Evolutionary conservation across 2,113 vertebrate species (phyloP).

Genomic region (Sturnira hondurensis): DNA sequence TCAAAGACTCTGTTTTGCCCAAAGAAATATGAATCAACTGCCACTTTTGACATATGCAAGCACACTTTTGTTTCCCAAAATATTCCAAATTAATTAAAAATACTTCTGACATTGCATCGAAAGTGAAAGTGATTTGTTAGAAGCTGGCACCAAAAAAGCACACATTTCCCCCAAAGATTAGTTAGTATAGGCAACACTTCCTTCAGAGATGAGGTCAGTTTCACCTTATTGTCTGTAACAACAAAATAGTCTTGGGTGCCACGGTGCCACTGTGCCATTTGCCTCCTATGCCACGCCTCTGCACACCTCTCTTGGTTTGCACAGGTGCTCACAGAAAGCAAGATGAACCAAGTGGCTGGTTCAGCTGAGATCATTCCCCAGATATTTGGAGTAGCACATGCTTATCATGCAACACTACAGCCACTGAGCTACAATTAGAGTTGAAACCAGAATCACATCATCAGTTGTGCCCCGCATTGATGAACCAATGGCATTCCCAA

Average conservation of each 20-base stretch:
- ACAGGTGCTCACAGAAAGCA: neutral
- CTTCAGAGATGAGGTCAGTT: neutral
- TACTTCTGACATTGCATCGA: neutral
- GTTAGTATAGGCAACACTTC: neutral
- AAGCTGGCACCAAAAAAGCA: neutral
- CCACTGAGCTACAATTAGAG: neutral
- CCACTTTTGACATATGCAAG: neutral
- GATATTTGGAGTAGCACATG: neutral
- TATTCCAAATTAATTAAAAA: neutral
- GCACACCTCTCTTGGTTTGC: neutral
- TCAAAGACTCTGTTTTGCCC: neutral
- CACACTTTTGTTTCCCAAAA: slow-evolving; percentile 38
- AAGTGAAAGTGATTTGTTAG: neutral
- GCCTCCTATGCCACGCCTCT: neutral
- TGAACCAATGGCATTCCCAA: neutral
- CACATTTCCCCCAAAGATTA: neutral
- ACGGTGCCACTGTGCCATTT: neutral
- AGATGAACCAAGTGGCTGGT: neutral
- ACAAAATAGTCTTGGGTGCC: neutral
- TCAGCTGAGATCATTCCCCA: neutral
- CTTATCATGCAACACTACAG: neutral
- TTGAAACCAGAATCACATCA: neutral
- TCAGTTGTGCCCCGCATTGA: neutral
- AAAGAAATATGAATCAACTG: slow-evolving; percentile 21
- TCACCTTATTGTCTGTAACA: neutral